These are phyloP conservation scores for Polypterus bichir DNA, from an alignment of 2,113 vertebrate genomes.

Conservation along the genomic window DNA sequence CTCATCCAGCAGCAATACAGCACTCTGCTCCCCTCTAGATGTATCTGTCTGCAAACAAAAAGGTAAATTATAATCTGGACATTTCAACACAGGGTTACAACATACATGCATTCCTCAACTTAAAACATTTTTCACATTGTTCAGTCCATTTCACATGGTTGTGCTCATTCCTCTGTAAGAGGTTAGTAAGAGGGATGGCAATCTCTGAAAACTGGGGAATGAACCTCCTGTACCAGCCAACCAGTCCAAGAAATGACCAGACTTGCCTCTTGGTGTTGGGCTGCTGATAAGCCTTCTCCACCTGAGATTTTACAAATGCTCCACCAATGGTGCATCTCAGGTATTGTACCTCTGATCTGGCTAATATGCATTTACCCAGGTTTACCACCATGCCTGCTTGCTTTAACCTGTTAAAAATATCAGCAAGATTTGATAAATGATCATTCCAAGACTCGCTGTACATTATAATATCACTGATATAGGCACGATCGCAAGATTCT, in stretches of 20 bases:
- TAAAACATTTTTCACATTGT: constrained; percentile 23
- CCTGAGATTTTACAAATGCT: constrained; percentile 1
- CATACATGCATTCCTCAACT: constrained; percentile 15
- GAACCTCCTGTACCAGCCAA: constrained; percentile 6
- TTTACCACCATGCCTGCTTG: constrained; percentile 12
- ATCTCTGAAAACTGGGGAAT: background rate
- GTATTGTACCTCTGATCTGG: background rate
- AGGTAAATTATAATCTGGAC: too few relatives aligned
- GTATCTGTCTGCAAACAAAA: too few relatives aligned
- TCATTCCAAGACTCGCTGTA: constrained; percentile 9
- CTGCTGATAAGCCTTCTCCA: background rate
- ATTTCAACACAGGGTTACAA: background rate
- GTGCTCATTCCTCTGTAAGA: background rate
- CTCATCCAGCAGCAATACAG: too few relatives aligned
- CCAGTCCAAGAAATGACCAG: background rate
- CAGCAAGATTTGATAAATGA: constrained; percentile 1
- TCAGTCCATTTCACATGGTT: constrained; percentile 9
- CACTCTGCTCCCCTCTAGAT: too few relatives aligned
- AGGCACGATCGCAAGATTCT: background rate
- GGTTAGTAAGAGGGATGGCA: background rate
- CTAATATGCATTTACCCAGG: constrained; percentile 8
- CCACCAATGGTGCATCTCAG: constrained; percentile 1
- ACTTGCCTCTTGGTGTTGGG: constrained; percentile 4
- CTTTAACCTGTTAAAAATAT: background rate
- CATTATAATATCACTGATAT: constrained; percentile 3